Conservation (phyloP, 1,140 invertebrate species). For the Drosophila trapezifrons region DNA sequence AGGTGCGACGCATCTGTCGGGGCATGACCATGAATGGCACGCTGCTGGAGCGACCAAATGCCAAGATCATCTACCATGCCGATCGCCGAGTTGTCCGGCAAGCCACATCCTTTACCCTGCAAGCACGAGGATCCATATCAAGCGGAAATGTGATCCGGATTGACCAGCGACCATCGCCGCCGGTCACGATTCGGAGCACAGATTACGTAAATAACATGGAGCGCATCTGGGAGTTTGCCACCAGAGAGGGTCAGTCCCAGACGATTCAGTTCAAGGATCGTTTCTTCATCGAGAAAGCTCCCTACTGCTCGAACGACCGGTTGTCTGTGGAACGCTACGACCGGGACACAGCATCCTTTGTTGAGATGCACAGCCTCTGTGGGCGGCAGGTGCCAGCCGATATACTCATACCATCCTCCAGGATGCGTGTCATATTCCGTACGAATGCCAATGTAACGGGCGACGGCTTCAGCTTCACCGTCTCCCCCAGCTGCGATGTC, state of each 20-base stretch:
- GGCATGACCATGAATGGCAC: slow-evolving; percentile 35
- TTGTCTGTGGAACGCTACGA: slow-evolving; percentile 86
- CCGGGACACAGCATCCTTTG: slow-evolving; percentile 82
- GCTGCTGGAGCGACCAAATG: neutral
- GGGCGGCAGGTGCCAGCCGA: slow-evolving; percentile 87
- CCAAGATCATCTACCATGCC: slow-evolving; percentile 56
- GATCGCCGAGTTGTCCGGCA: neutral
- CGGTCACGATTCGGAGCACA: slow-evolving; percentile 29
- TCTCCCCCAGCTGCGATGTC: slow-evolving; percentile 88
- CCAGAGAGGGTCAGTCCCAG: slow-evolving; percentile 87
- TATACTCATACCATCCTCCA: slow-evolving; percentile 88
- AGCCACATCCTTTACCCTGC: slow-evolving; percentile 41
- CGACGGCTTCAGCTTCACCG: slow-evolving; percentile 89
- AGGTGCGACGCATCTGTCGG: slow-evolving; percentile 45
- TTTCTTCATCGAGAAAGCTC: slow-evolving; percentile 90
- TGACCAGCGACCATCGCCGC: neutral
- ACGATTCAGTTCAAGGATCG: slow-evolving; percentile 85
- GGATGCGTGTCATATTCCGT: slow-evolving; percentile 89
- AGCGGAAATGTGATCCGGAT: slow-evolving; percentile 22
- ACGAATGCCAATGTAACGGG: slow-evolving; percentile 87
- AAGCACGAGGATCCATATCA: neutral
- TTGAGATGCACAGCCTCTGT: slow-evolving; percentile 88
- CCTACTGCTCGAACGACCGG: slow-evolving; percentile 91
- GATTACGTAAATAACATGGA: slow-evolving; percentile 87
- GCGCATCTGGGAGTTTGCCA: slow-evolving; percentile 90